Base-by-base conservation (phyloP, 2,888 invertebrate species). In the Ectemnius lituratus region DNA sequence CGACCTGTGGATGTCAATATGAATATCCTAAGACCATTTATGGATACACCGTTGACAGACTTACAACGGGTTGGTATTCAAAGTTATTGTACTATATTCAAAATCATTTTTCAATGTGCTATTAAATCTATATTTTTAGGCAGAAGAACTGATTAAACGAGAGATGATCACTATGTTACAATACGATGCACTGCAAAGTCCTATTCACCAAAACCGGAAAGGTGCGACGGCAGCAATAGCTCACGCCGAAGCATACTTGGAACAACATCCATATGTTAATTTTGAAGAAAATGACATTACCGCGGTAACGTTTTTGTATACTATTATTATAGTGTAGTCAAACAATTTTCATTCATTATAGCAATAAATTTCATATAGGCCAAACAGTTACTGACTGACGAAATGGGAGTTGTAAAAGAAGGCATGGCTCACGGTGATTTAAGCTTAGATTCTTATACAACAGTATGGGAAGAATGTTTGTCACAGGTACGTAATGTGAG, bases 381-480 rank as follows among this genome's bases (percentile, higher is more conserved):
- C 0, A 94, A 93, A 82, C 88, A 91, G 18, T 89, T 96, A 85
- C 89, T 98, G 69, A 92, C 93, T 73, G 93, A 94, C 47, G 99
- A 99, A 92, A 97, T 98, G 96, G 95, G 95, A 27, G 93, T 95
- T 0, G 98, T 99, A 0, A 96, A 96, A 88, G 94, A 94, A 70
- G 98, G 98, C 58, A 99, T 99, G 99, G 95, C 95, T 0, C 99
- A 99, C 88, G 98, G 98, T 0, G 98, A 99, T 49, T 92, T 99
- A 60, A 95, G 97, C 1, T 91, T 97, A 61, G 98, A 99, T 81
- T 96, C 97, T 0, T 98, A 98, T 89, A 95, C 95, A 11, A 97
- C 98, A 92, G 98, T 98, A 57, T 99, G 99, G 99, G 97, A 98
- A 88, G 98, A 99, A 91, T 99, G 99, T 91, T 93, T 98, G 63